These are phyloP conservation scores for Pachliopta kotzebuea DNA, from an alignment of 2,888 invertebrate species.

Conservation along the genomic window DNA sequence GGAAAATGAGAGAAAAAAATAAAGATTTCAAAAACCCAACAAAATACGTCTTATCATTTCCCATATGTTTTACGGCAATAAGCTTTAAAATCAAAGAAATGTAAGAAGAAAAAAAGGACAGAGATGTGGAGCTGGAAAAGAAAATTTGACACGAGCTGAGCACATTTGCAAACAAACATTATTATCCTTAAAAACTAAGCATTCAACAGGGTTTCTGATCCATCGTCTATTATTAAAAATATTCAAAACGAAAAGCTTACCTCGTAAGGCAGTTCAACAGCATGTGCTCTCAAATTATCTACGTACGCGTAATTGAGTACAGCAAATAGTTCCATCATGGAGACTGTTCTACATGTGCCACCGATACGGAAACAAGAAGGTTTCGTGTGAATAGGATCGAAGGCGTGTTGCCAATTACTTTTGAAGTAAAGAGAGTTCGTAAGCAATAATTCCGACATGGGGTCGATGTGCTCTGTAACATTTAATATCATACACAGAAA, in stretches of 20 bases:
- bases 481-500: background rate
- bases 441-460: slow-evolving; percentile 75
- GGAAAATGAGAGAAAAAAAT: too few species aligned
- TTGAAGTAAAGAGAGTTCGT: slow-evolving; percentile 85
- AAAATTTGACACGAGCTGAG: too few species aligned
- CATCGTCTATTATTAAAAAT: background rate
- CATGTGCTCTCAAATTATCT: slow-evolving; percentile 79
- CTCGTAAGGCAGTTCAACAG: slow-evolving; percentile 83
- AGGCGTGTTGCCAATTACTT: slow-evolving; percentile 81
- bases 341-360: slow-evolving; percentile 66
- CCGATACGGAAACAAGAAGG: slow-evolving; percentile 76
- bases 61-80: too few species aligned
- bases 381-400: slow-evolving; percentile 72
- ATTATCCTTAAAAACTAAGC: background rate
- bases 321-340: slow-evolving; percentile 82
- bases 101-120: too few species aligned
- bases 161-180: too few species aligned
- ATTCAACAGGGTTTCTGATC: background rate
- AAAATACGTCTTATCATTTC: too few species aligned
- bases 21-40: too few species aligned
- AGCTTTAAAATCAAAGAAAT: too few species aligned
- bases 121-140: too few species aligned
- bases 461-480: slow-evolving; percentile 68
- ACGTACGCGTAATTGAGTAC: slow-evolving; percentile 81
- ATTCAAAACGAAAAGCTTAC: slow-evolving; percentile 57